These are phyloP conservation scores for Strigamia maritima DNA, from an alignment of 2,888 invertebrate genomes.

Conservation along the genomic window DNA sequence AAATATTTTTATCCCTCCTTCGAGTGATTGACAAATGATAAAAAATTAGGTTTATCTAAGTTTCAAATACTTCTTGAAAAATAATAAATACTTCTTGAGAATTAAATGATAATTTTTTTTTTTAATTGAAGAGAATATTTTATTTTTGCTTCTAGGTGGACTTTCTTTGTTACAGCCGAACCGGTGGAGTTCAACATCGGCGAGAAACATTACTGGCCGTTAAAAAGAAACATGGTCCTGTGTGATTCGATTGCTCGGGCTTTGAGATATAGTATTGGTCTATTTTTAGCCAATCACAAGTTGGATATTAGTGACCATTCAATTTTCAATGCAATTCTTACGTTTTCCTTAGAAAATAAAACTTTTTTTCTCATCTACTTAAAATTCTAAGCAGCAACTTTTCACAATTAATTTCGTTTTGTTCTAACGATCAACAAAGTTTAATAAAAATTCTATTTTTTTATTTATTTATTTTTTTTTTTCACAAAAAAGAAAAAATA, in stretches of 20 bases:
- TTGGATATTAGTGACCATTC: background rate
- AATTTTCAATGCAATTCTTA: background rate
- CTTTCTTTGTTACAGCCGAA: background rate
- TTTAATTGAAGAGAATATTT: background rate
- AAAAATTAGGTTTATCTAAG: background rate
- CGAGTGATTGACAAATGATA: background rate
- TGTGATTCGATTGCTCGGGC: background rate
- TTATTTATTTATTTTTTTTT: no score
- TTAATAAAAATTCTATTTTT: no score
- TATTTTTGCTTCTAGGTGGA: background rate
- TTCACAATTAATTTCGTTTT: no score
- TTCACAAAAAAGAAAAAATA: no score
- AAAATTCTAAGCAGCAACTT: background rate
- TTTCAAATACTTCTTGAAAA: no score
- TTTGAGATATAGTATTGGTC: background rate
- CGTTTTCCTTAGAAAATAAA: background rate
- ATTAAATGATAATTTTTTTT: no score
- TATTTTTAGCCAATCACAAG: constrained; percentile 2
- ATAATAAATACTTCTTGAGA: no score
- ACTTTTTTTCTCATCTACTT: background rate
- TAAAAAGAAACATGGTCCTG: background rate
- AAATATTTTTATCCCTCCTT: background rate
- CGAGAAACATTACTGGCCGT: background rate
- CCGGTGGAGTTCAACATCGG: background rate
- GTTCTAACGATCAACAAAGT: no score